Evolutionary conservation across 2,797 vertebrate genomes (phyloP).

Genomic region (Myotis daubentonii): DNA sequence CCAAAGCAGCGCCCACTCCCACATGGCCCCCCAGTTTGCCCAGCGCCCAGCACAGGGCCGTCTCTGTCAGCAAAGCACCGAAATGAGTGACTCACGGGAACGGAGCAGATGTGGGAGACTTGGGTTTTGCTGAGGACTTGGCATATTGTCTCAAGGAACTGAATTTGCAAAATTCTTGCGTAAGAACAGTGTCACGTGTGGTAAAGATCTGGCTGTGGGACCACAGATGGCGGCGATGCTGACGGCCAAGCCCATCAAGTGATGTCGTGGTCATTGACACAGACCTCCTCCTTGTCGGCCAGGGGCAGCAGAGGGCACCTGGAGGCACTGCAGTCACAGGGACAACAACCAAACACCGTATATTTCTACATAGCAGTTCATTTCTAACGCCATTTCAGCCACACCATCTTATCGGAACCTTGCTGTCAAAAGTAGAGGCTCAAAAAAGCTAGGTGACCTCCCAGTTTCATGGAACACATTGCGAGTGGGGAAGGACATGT

Average conservation of each 20-base stretch:
- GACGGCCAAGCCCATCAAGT: neutral
- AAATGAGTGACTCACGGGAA: conserved; percentile 61
- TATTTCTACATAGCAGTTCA: neutral
- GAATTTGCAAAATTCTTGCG: conserved; percentile 61
- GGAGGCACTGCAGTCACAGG: neutral
- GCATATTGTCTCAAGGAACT: conserved; percentile 57
- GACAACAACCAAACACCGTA: neutral
- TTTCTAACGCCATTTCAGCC: neutral
- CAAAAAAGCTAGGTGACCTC: neutral
- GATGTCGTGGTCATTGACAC: neutral
- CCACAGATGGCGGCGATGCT: neutral
- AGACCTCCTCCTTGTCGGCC: neutral
- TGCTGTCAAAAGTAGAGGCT: neutral
- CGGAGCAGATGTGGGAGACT: conserved; percentile 63
- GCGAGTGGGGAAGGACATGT: no score
- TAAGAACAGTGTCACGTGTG: conserved; percentile 11
- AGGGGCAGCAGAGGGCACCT: neutral
- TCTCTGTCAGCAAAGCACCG: conserved; percentile 63
- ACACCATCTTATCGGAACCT: neutral
- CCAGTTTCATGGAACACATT: neutral
- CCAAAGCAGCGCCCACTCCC: neutral
- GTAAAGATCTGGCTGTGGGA: conserved; percentile 34
- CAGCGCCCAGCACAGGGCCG: neutral
- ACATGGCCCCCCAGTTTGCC: neutral
- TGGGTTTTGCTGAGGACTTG: conserved; percentile 57